Evolutionary conservation across 2,113 vertebrate species (phyloP), one percentile per base, ranked within the genome.

Genomic region (Cyanocitta stelleri): DNA sequence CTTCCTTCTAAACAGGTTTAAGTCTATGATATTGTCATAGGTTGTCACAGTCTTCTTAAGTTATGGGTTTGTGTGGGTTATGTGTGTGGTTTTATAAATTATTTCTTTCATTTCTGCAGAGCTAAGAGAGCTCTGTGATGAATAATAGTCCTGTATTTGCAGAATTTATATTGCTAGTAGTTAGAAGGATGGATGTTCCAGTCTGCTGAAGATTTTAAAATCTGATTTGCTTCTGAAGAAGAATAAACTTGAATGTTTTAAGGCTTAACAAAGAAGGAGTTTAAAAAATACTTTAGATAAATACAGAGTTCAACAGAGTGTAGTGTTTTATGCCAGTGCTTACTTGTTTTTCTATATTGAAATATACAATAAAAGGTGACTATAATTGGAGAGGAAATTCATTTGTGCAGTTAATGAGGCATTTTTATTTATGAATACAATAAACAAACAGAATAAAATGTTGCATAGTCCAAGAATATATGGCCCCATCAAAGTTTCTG

Each of bases 361-460:
- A 93, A 92, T 63, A 49, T 46, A 59, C 43, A 49, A 61, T 68
- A 95, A 86, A 92, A 92, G 30, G 63, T 90, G 84, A 90, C 78
- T 29, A 37, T 81, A 95, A 89, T 84, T 86, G 72, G 41, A 86
- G 68, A 51, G 56, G 63, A 95, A 96, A 96, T 87, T 76, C 0
- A 83, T 94, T 94, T 93, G 44, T 3, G 4, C 21, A 76, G 43
- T 77, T 93, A 87, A 96, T 87, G 87, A 90, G 39, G 58, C 75
- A 77, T 91, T 87, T 94, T 79, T 87, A 69, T 93, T 95, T 93
- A 90, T 43, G 51, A 94, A 62, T 39, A 73, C 55, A 79, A 90
- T 93, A 96, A 93, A 80, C 0, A 30, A 94, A 91, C 64, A 52
- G 76, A 87, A 73, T 85, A 90, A 92, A 90, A 55, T 76, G 59